Conservation (phyloP, 2,797 vertebrate species). For the Falco naumanni region DNA sequence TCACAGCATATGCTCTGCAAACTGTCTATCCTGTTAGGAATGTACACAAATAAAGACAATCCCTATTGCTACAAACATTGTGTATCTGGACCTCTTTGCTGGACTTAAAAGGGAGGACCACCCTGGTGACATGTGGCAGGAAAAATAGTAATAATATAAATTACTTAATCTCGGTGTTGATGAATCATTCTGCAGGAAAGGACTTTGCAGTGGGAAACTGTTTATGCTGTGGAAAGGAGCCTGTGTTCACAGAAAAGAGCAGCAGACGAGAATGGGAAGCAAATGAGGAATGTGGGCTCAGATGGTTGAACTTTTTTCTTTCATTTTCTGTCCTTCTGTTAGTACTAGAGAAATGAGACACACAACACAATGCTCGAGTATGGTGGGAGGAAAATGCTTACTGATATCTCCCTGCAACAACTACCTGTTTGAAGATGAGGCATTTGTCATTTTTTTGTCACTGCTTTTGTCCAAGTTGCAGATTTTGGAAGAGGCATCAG, state of each 20-base stretch:
- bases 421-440: not conserved
- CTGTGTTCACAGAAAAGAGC: not conserved
- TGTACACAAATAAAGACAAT: not conserved
- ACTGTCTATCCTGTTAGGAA: not conserved
- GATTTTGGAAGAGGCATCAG: not conserved
- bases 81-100: not conserved
- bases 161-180: not conserved
- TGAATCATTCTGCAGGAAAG: not conserved
- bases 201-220: accelerated
- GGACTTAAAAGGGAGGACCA: not conserved
- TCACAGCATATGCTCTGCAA: not conserved
- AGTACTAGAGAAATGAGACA: not conserved
- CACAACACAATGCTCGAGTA: not conserved
- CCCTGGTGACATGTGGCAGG: not conserved
- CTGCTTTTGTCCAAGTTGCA: not conserved
- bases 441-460: not conserved
- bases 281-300: not conserved
- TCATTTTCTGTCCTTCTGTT: not conserved
- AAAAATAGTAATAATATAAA: not conserved
- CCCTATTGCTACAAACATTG: not conserved
- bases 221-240: not conserved
- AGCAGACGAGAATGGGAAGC: not conserved
- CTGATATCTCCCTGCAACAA: not conserved
- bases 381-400: not conserved
- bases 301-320: not conserved